These are phyloP conservation scores for Brotula barbata DNA, from an alignment of 2,797 vertebrate genomes.

Conservation along the genomic window DNA sequence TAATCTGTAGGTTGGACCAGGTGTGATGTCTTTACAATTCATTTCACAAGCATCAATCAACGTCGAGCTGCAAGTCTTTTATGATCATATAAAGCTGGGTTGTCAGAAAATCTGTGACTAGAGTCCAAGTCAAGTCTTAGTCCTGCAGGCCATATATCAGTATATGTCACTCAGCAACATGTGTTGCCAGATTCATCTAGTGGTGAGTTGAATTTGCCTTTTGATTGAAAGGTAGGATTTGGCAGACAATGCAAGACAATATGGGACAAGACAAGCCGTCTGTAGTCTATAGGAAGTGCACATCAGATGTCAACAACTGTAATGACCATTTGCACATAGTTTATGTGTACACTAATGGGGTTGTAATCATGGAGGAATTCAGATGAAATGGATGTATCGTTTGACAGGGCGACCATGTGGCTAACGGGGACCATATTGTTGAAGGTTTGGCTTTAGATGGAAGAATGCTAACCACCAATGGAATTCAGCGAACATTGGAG, in stretches of 20 bases:
- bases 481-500: slow-evolving; percentile 73
- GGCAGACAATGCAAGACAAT: background rate
- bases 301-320: slow-evolving; percentile 1
- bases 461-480: slow-evolving; percentile 69
- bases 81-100: no score
- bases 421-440: slow-evolving; percentile 66
- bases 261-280: background rate
- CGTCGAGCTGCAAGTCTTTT: no score
- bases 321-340: slow-evolving; percentile 22
- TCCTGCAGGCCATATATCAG: no score
- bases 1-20: no score
- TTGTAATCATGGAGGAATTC: slow-evolving; percentile 55
- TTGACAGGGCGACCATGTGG: slow-evolving; percentile 57
- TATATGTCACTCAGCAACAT: no score
- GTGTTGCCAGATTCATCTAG: background rate
- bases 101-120: no score
- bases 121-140: no score
- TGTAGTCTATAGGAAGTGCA: slow-evolving; percentile 15
- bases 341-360: slow-evolving; percentile 33
- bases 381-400: slow-evolving; percentile 64
- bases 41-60: no score
- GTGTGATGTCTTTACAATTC: no score
- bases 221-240: background rate
- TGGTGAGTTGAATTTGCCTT: background rate
- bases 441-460: slow-evolving; percentile 66